Evolutionary conservation across 2,797 vertebrate genomes (phyloP), one percentile per base, ranked within the genome.

Genomic region (Glossophaga mutica): DNA sequence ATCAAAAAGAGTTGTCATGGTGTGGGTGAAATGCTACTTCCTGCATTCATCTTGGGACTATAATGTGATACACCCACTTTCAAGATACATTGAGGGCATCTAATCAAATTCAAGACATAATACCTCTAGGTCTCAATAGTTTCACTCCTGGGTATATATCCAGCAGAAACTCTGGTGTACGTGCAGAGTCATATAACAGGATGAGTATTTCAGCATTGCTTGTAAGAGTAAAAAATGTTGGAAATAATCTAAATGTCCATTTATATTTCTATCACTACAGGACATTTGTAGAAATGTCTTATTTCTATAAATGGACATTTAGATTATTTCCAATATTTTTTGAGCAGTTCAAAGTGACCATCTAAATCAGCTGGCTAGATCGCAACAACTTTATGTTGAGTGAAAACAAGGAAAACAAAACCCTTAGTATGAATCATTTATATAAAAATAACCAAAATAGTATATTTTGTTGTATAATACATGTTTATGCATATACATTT

Each of bases 361-460:
- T 57, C 52, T 81, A 62, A 83, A 87, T 95, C 71, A 87, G 29
- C 59, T 48, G 21, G 24, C 70, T 95, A 50, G 32, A 87, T 57
- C 52, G 89, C 46, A 29, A 89, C 74, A 83, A 84, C 29, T 87
- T 87, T 92, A 68, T 55, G 12, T 34, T 76, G 57, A 85, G 37
- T 55, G 59, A 92, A 94, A 94, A 65, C 39, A 88, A 46, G 39
- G 39, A 95, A 19, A 87, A 78, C 18, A 83, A 94, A 95, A 32
- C n/a, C 44, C 42, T 90, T 22, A 34, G 2, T 48, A 70, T 89
- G 79, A 91, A 89, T 91, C 62, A 86, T 79, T 95, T 92, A 94
- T 52, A 55, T 37, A 89, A 70, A 59, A 87, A 57, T 5, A 76
- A 59, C 32, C 94, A 90, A 87, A 77, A 81, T 76, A 46, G 29